phyloP scores from a whole-genome alignment of 2,113 vertebrate genomes.

The Tragelaphus scriptus region DNA sequence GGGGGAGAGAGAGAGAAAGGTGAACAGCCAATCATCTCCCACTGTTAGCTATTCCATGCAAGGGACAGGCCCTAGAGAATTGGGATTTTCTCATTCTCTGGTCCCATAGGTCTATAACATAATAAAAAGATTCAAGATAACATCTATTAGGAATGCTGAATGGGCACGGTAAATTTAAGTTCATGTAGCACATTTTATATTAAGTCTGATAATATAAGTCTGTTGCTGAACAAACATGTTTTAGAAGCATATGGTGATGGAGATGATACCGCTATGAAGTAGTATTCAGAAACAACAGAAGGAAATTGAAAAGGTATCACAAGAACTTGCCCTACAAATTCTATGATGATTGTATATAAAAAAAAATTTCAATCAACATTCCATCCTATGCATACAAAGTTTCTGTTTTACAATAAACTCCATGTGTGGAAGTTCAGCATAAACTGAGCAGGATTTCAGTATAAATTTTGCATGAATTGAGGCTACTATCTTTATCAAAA shows the following conservation, averaged over 20 bases:
- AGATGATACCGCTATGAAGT: neutral
- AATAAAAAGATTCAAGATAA: constrained; percentile 54
- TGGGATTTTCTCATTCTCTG: neutral
- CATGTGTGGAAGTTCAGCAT: neutral
- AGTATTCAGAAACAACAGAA: neutral
- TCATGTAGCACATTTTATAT: constrained; percentile 50
- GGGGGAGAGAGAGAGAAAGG: neutral
- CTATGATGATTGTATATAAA: neutral
- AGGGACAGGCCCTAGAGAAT: neutral
- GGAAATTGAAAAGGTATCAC: neutral
- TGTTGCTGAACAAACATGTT: constrained; percentile 31
- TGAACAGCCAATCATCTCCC: neutral
- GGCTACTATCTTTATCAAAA: neutral
- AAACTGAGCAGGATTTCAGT: neutral
- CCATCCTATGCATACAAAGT: neutral
- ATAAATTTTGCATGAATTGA: neutral
- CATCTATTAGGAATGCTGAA: constrained; percentile 38
- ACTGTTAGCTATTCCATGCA: neutral
- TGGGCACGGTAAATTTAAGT: neutral
- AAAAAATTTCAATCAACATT: neutral
- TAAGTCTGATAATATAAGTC: neutral
- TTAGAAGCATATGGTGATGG: constrained; percentile 22
- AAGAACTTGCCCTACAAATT: neutral
- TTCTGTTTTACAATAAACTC: neutral
- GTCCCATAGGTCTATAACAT: neutral